These are phyloP conservation scores for Cichlasoma orientale DNA, from an alignment of 2,797 vertebrate genomes.

Conservation along the genomic window DNA sequence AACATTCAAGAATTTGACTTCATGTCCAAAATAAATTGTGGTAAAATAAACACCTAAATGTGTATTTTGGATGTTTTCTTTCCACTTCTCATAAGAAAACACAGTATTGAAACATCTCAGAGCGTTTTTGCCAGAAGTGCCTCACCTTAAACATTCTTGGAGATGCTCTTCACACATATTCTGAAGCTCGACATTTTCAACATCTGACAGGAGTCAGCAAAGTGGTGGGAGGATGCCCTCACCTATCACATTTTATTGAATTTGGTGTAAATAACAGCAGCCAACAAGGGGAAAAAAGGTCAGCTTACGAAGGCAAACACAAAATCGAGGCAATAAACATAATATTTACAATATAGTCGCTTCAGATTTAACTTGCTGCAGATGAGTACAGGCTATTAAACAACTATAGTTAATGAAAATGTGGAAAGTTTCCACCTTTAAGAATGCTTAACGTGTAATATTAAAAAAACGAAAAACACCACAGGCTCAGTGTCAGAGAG, in stretches of 20 bases:
- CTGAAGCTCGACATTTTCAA: neutral
- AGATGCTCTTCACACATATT: neutral
- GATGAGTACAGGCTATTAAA: neutral
- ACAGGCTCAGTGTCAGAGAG: neutral
- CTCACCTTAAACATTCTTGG: neutral
- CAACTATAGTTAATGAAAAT: neutral
- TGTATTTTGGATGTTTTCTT: neutral
- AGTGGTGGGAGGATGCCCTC: neutral
- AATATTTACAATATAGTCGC: neutral
- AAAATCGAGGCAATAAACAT: neutral
- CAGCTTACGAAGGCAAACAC: neutral
- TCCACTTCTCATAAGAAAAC: neutral
- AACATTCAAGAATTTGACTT: neutral
- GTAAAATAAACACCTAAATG: neutral
- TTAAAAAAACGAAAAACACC: neutral
- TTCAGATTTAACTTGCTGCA: neutral
- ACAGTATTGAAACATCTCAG: neutral
- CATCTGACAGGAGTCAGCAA: neutral
- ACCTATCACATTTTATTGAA: neutral
- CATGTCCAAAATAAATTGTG: neutral
- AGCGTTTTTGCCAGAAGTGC: neutral
- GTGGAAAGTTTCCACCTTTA: neutral
- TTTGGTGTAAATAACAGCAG: slow-evolving; percentile 7
- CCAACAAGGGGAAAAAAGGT: neutral
- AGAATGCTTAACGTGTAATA: neutral